Base-by-base conservation (phyloP, 2,888 invertebrate species). In the Venustoraphidia nigricollis region DNA sequence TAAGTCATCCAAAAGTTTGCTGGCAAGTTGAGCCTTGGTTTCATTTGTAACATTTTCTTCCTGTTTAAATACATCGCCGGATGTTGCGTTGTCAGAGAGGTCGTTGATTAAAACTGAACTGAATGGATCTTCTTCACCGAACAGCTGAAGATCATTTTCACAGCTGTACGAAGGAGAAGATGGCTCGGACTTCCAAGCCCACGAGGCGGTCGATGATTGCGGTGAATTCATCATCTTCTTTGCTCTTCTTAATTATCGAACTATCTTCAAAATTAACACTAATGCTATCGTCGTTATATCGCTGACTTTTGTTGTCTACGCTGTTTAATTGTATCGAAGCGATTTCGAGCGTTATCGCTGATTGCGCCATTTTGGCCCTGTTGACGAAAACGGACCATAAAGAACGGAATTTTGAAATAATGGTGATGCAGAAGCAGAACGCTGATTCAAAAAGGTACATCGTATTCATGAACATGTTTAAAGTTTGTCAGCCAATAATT, bases 311-410 rank as follows among this genome's bases (percentile, higher is more conserved):
- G 27, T 27, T 27, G 27, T 27, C 27, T 27, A 27, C 6, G 27
- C 27, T 58, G 53, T 49, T 51, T 52, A 47, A 54, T 71, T 70
- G 69, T 73, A 71, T 78, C 76, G 76, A 71, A 67, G 70, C 73
- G 72, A 74, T 73, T 71, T 74, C 72, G 70, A 72, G 73, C 68
- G 67, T 73, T 73, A 73, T 75, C 73, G 73, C 66, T 69, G 69
- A 68, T 73, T 77, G 74, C 77, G 87, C 87, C 87, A 88, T 87
- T 65, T 60, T 81, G 87, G 86, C 86, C 72, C 87, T 88, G 75
- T 53, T 77, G 80, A 63, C 56, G 53, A 60, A 60, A 54, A 62
- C 59, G 53, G n/a, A 34, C 41, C 39, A 41, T 46, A 44, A 49
- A 48, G 41, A 50, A 39, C 35, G 43, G 37, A 35, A 37, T 34